phyloP scores from a whole-genome alignment of 2,888 invertebrate species.

The Troides helena region DNA sequence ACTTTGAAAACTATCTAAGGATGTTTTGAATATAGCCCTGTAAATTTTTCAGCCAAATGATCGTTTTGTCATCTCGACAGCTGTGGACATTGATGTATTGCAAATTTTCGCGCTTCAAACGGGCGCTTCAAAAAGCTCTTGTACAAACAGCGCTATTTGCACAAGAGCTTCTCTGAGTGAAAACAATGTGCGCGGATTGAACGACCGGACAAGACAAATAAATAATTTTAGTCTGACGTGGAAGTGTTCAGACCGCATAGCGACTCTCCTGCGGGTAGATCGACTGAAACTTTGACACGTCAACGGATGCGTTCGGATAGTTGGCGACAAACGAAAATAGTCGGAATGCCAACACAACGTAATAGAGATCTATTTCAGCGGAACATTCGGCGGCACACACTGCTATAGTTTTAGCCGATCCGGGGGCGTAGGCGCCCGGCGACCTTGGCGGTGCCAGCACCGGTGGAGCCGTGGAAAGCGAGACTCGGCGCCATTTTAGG shows the following conservation, averaged over 20 bases:
- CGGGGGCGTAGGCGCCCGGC: slow-evolving; percentile 73
- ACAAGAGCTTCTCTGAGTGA: slow-evolving; percentile 30
- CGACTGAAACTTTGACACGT: slow-evolving; percentile 30
- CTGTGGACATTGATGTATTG: slow-evolving; percentile 60
- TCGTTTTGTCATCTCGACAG: slow-evolving; percentile 47
- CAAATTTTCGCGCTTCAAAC: slow-evolving; percentile 39
- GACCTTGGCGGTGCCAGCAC: slow-evolving; percentile 68
- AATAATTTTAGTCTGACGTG: slow-evolving; percentile 9
- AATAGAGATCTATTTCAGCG: slow-evolving; percentile 71
- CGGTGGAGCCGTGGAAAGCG: slow-evolving; percentile 69
- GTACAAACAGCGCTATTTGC: not conserved
- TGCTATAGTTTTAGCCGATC: slow-evolving; percentile 67
- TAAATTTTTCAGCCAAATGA: slow-evolving; percentile 47
- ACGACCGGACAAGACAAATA: slow-evolving; percentile 4
- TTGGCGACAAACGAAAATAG: slow-evolving; percentile 71
- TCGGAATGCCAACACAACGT: slow-evolving; percentile 68
- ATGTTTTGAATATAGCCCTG: slow-evolving; percentile 29
- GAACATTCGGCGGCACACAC: slow-evolving; percentile 59
- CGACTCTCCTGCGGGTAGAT: not conserved
- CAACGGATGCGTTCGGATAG: slow-evolving; percentile 40
- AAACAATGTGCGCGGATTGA: not conserved
- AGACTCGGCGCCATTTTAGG: slow-evolving; percentile 78
- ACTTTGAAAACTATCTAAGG: not conserved
- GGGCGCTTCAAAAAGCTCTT: not conserved
- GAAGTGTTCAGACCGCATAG: not conserved